A percentile compares a stretch with the other conserved stretches of the same genome.
Conservation (phyloP, 2,888 invertebrate genomes). For the Meganola albula region DNA sequence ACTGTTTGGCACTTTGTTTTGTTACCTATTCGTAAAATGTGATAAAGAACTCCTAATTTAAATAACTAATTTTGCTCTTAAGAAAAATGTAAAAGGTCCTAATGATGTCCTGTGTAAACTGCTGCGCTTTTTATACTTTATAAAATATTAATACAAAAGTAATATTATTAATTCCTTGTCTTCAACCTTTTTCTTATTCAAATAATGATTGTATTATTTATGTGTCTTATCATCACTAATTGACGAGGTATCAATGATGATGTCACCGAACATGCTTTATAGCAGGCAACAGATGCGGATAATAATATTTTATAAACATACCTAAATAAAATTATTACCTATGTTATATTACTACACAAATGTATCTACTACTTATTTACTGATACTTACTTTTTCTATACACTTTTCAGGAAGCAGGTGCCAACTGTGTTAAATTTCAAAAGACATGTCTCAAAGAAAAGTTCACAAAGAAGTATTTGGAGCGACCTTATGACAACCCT, state of each 20-base stretch:
- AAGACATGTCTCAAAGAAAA: constrained; percentile 84
- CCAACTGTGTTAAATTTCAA: constrained; percentile 91
- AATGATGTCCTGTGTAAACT: no score
- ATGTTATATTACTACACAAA: background rate
- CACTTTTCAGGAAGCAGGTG: constrained; percentile 81
- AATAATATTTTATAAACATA: background rate
- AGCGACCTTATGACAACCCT: constrained; percentile 77
- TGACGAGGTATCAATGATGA: constrained; percentile 19
- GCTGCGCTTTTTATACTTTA: no score
- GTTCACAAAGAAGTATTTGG: constrained; percentile 82
- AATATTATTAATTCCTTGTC: no score
- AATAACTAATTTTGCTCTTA: no score
- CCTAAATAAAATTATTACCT: background rate
- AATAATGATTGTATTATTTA: no score
- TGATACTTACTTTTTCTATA: constrained; percentile 9
- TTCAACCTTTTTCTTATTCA: no score
- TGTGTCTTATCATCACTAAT: no score
- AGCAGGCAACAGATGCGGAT: background rate
- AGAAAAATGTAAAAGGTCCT: no score
- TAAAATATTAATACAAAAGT: no score
- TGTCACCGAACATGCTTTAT: constrained; percentile 20
- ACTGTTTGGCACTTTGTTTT: constrained; percentile 22
- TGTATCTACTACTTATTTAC: background rate
- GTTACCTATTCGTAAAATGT: no score
- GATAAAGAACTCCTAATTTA: no score